Conservation (phyloP, 2,797 vertebrate genomes). For the Sebastes taczanowskii region DNA sequence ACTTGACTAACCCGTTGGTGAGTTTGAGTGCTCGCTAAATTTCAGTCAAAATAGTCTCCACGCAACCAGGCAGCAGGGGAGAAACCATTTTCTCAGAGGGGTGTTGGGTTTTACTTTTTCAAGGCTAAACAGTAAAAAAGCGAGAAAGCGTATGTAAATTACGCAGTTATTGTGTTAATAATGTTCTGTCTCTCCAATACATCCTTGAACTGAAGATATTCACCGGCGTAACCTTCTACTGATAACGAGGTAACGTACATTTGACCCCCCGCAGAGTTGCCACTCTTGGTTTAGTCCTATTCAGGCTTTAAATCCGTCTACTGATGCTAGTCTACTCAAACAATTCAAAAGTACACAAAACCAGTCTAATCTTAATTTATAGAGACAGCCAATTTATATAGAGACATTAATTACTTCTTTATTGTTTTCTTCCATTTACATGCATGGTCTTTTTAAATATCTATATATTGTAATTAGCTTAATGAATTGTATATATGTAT, state of each 20-base stretch:
- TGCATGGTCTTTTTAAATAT: too few species aligned
- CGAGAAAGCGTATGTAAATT: fast-evolving
- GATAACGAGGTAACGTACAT: not conserved
- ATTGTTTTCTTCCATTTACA: too few species aligned
- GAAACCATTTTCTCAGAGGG: conserved; percentile 35
- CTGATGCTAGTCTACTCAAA: not conserved
- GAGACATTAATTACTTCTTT: too few species aligned
- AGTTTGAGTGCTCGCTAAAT: fast-evolving
- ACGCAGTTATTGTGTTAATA: fast-evolving
- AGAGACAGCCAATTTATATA: too few species aligned
- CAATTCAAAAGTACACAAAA: not conserved
- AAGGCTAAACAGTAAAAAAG: not conserved
- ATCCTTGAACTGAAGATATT: fast-evolving
- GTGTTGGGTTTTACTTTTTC: fast-evolving
- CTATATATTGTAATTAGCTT: too few species aligned
- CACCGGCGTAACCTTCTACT: fast-evolving
- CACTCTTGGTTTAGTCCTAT: conserved; percentile 47
- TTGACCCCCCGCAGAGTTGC: not conserved
- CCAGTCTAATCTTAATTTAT: not conserved
- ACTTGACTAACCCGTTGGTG: not conserved
- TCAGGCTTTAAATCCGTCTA: not conserved
- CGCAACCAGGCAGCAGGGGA: not conserved
- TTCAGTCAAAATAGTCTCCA: conserved; percentile 16
- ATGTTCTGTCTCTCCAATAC: fast-evolving
- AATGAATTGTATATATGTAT: too few species aligned